Evolutionary conservation across 2,113 vertebrate species (phyloP), one percentile per base, ranked within the genome.

Genomic region (Sinocyclocheilus anshuiensis): DNA sequence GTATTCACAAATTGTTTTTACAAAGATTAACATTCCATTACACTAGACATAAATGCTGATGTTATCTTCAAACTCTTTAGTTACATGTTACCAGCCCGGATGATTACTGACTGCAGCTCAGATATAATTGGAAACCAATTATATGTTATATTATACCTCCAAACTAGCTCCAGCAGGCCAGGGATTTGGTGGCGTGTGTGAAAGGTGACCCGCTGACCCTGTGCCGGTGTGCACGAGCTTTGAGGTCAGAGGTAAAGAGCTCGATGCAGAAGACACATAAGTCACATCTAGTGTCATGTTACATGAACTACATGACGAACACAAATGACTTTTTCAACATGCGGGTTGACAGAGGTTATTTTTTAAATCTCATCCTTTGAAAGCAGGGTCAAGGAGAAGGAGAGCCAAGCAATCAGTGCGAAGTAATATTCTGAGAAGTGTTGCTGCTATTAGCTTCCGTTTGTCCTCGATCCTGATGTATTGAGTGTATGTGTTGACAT

Each of bases 201-300:
- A 83, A 87, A 85, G 88, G 72, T 83, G 86, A 89, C 85, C 78
- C 24, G 22, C 15, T 84, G 87, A 83, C 72, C 79, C 82, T 9
- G 22, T 48, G 0, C 11, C 45, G 45, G 10, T 48, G 45, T 80
- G 22, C 59, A 12, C 4, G 2, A 71, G 57, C 29, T n/a, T 50
- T 53, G 67, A 82, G 81, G 59, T 61, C 50, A 81, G 45, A 55
- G 33, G 77, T 42, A 22, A 1, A 4, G 26, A 72, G 65, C 22
- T 36, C 42, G 63, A 63, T 53, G 84, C 74, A 59, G 36, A 80
- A 67, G 45, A 57, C 24, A 15, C 24, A 20, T 45, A 50, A 61
- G 22, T 61, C 18, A 63, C 6, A 39, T 13, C 11, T n/a, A 6
- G 33, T n/a, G 12, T 80, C 33, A 1, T 16, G 6, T 63, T 63